These are phyloP conservation scores for Drosophila kanapiae DNA, from an alignment of 1,140 invertebrate species.

Conservation along the genomic window DNA sequence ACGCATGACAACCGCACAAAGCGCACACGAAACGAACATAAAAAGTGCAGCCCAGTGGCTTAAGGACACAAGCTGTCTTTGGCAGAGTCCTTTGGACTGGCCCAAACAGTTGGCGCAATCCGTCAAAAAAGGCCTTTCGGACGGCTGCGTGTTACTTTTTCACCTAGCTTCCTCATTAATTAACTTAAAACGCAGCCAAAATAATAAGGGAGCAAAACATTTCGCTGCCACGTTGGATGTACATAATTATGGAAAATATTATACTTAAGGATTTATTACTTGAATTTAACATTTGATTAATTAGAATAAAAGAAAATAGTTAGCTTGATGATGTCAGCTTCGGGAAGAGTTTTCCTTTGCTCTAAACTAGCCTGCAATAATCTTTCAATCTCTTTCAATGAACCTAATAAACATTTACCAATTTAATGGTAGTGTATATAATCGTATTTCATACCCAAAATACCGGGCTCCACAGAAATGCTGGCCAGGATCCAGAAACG, in stretches of 20 bases:
- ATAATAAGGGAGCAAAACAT: not conserved
- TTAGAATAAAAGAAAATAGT: not conserved
- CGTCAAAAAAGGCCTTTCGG: slow-evolving; percentile 9
- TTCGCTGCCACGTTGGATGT: not conserved
- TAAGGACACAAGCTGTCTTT: slow-evolving; percentile 27
- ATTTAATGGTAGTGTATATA: slow-evolving; percentile 11
- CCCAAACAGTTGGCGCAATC: slow-evolving; percentile 22
- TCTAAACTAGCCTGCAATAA: no score
- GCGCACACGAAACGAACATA: slow-evolving; percentile 52
- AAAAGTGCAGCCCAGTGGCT: slow-evolving; percentile 55
- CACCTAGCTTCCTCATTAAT: slow-evolving; percentile 10
- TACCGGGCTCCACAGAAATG: not conserved
- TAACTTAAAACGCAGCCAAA: not conserved
- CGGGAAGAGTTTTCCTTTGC: not conserved
- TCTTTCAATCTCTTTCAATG: not conserved
- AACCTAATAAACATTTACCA: not conserved
- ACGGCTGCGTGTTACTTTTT: slow-evolving; percentile 16
- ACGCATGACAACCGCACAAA: slow-evolving; percentile 69
- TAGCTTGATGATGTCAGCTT: not conserved
- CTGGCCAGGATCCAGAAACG: slow-evolving; percentile 16
- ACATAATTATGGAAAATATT: not conserved
- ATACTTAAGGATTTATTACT: not conserved
- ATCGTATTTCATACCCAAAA: not conserved
- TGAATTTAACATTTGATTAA: not conserved
- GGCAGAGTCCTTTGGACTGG: slow-evolving; percentile 23